Evolutionary conservation across 1,140 invertebrate genomes (phyloP).

Genomic region (Papilio machaon): DNA sequence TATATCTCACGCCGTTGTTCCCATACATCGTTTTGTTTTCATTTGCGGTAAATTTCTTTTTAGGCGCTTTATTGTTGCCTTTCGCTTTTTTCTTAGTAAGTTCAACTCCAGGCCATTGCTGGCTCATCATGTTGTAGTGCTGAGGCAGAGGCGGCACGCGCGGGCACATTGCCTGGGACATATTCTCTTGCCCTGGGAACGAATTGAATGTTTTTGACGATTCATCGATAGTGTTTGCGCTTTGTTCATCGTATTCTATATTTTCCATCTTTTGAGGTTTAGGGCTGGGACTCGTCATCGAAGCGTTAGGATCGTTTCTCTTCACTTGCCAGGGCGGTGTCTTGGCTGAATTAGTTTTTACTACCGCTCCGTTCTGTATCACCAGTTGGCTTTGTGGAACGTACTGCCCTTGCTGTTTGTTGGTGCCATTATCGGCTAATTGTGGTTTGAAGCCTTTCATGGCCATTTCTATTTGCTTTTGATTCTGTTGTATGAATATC

Average conservation of each 20-base stretch:
- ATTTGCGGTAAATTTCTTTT: constrained; percentile 81
- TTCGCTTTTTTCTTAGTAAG: constrained; percentile 85
- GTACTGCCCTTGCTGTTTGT: constrained; percentile 64
- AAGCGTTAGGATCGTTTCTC: constrained; percentile 60
- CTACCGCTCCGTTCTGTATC: constrained; percentile 76
- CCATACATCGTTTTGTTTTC: constrained; percentile 70
- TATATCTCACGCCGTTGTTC: constrained; percentile 65
- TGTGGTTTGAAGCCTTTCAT: constrained; percentile 81
- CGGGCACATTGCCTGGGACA: constrained; percentile 81
- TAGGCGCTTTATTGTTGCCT: constrained; percentile 81
- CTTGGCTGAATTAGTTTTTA: constrained; percentile 79
- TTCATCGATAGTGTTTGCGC: constrained; percentile 60
- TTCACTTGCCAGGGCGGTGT: constrained; percentile 86
- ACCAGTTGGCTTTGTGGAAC: constrained; percentile 75
- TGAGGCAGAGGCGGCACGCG: constrained; percentile 88
- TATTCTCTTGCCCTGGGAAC: constrained; percentile 59
- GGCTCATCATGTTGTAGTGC: constrained; percentile 84
- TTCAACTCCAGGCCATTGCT: constrained; percentile 81
- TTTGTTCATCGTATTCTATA: constrained; percentile 67
- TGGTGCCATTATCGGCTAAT: constrained; percentile 65
- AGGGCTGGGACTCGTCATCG: constrained; percentile 64
- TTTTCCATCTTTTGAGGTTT: constrained; percentile 66
- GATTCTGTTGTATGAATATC: constrained; percentile 82
- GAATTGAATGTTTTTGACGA: constrained; percentile 55
- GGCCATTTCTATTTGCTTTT: constrained; percentile 81